phyloP scores from a whole-genome alignment of 1,140 invertebrate species.

The Bombus breviceps region DNA sequence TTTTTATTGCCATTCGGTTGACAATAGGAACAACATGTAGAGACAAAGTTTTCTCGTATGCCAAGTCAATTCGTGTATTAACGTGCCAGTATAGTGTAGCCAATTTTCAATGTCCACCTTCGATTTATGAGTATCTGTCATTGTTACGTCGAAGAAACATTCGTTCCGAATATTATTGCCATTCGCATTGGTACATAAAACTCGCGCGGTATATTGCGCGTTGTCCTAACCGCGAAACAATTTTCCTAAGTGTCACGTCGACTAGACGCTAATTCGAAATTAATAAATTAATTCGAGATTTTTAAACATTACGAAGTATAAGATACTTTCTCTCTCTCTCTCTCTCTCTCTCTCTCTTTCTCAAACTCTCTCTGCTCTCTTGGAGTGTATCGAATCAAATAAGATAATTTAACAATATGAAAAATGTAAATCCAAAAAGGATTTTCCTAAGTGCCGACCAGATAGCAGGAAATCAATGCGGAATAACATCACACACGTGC shows the following conservation, averaged over 20 bases:
- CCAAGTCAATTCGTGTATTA: background rate
- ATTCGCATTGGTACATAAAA: background rate
- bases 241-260: conserved; percentile 34
- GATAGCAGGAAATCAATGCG: conserved; percentile 64
- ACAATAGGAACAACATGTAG: too few species aligned
- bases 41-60: background rate
- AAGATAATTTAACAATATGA: too few species aligned
- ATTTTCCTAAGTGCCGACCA: conserved; percentile 10
- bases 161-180: background rate
- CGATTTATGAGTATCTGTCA: conserved; percentile 16
- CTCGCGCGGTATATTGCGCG: background rate
- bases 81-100: background rate
- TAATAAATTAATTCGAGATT: too few species aligned
- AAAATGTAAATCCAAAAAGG: background rate
- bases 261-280: background rate
- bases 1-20: background rate
- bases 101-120: conserved; percentile 29
- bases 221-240: conserved; percentile 6
- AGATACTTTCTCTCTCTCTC: too few species aligned
- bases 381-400: background rate
- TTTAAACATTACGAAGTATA: too few species aligned
- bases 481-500: conserved; percentile 55
- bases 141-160: background rate
- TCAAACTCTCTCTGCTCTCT: too few species aligned
- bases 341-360: too few species aligned